Evolutionary conservation across 2,113 vertebrate species (phyloP), one percentile per base, ranked within the genome.

Genomic region (Orcinus orca): DNA sequence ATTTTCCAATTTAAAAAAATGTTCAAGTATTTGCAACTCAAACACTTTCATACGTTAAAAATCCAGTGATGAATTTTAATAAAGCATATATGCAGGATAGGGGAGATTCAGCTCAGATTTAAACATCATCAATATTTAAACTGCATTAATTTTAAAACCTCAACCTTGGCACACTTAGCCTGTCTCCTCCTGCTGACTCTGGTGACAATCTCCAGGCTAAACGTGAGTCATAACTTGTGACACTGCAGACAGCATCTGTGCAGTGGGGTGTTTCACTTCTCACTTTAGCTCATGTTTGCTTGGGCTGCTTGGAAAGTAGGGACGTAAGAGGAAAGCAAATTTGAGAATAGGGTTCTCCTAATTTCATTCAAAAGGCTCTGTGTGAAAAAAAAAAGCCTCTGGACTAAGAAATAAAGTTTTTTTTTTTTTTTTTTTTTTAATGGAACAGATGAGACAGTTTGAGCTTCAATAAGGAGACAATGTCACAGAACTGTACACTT

Each of bases 231-330:
- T 73, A 77, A 88, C 85, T 90, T 90, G 95, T 97, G 96, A 93
- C 93, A 88, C 14, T 62, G 71, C 53, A 92, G 95, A 90, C 93
- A 85, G 84, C 83, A 74, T 95, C 92, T 88, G 82, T 0, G 60
- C 88, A 38, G 95, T 47, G n/a, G 94, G 93, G 60, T 3, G 73
- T 96, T 96, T 97, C 93, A 91, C 93, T 97, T 97, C 96, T 94
- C 97, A 38, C 92, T 93, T 88, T 65, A 65, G 76, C 67, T 77
- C 36, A n/a, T 93, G 91, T 93, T 94, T 92, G 85, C 91, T 96
- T 95, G 73, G 88, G 60, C 77, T 91, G 67, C 96, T 88, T 88
- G 85, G 81, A 94, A 96, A 96, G 70, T 33, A 88, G 36, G 18
- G 38, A 83, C 9, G 0, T 53, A 93, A 86, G 93, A 89, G 67